These are phyloP conservation scores for Triops cancriformis DNA, from an alignment of 1,140 invertebrate genomes.

Conservation along the genomic window DNA sequence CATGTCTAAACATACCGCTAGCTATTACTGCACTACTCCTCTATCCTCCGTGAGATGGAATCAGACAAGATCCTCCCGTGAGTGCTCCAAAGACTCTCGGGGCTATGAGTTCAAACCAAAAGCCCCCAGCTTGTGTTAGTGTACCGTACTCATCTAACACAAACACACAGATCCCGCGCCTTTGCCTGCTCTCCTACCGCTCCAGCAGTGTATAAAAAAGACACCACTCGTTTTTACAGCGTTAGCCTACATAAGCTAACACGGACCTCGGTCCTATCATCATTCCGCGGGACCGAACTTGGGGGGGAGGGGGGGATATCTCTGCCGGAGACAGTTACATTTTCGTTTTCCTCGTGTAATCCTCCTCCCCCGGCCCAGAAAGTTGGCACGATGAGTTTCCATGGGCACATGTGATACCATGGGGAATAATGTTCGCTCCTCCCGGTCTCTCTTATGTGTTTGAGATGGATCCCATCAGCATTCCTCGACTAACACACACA, in stretches of 20 bases:
- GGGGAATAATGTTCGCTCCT: not conserved
- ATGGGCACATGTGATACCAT: not conserved
- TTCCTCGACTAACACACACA: not conserved
- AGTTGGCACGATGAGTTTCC: not conserved
- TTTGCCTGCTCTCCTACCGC: too few relatives aligned
- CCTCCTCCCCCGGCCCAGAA: not conserved
- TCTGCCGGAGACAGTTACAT: not conserved
- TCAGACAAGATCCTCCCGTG: not conserved
- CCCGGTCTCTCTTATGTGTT: conserved; percentile 7
- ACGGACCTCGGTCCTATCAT: not conserved
- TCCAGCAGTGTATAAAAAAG: not conserved
- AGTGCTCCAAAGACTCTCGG: not conserved
- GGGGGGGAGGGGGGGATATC: too few relatives aligned
- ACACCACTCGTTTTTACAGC: not conserved
- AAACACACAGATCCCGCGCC: too few relatives aligned
- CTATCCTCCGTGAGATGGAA: not conserved
- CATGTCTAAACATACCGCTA: not conserved
- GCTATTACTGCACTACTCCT: not conserved
- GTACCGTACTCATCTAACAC: not conserved
- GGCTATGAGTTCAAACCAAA: not conserved
- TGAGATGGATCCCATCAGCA: conserved; percentile 9
- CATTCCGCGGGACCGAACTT: not conserved
- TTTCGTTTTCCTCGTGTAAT: conserved; percentile 1
- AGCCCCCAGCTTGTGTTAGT: not conserved
- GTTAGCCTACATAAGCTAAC: conserved; percentile 7